Percentiles rank a stretch among this genome's conserved stretches.
Evolutionary conservation across 1,140 invertebrate genomes (phyloP).

Genomic region (Geopemphigus sp.): DNA sequence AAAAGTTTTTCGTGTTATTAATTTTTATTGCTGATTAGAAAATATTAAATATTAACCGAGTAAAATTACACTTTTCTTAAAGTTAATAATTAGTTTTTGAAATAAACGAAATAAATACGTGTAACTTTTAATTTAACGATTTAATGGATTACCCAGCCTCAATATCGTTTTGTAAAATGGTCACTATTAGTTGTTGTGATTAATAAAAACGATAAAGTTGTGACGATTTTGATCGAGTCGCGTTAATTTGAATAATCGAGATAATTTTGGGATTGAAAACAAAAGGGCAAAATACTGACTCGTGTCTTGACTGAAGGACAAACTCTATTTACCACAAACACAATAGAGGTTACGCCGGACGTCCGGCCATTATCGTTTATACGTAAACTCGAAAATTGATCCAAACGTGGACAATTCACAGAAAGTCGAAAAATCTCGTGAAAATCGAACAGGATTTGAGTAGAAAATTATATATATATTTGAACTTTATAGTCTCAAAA

Average conservation of each 20-base stretch:
- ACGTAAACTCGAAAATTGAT: constrained; percentile 22
- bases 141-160: too few species aligned
- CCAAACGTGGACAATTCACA: constrained; percentile 14
- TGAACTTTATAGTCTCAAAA: too few species aligned
- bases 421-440: neutral
- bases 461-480: too few species aligned
- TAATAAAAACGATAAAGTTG: neutral
- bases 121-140: too few species aligned
- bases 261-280: neutral
- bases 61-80: too few species aligned
- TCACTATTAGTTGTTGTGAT: neutral
- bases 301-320: constrained; percentile 24
- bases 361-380: constrained; percentile 43
- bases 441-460: too few species aligned
- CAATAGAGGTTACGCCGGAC: constrained; percentile 35
- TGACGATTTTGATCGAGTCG: neutral
- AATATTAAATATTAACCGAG: too few species aligned
- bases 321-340: constrained; percentile 28
- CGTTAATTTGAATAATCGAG: neutral
- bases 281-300: constrained; percentile 14
- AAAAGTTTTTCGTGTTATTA: too few species aligned
- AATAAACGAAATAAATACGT: too few species aligned
- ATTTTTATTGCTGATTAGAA: too few species aligned
- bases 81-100: too few species aligned
- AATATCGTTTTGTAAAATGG: too few species aligned